Conservation (phyloP, 2,797 vertebrate species). For the Syndactyla subalaris region DNA sequence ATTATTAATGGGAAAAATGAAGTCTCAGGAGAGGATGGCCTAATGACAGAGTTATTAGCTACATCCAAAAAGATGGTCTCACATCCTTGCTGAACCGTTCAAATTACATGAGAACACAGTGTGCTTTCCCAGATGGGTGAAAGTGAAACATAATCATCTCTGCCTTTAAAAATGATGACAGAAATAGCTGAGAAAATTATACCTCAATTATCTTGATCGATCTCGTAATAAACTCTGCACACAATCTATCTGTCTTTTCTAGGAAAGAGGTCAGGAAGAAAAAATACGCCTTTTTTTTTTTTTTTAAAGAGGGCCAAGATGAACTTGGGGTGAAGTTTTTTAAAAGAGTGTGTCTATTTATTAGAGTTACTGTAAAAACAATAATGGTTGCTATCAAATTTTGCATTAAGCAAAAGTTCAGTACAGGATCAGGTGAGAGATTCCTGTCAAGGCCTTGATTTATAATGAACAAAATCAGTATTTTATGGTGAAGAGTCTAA, state of each 20-base stretch:
- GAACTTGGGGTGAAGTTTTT: background rate
- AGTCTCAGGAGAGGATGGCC: background rate
- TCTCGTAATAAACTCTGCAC: conserved; percentile 55
- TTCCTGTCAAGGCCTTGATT: background rate
- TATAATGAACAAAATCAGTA: background rate
- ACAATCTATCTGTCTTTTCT: conserved; percentile 28
- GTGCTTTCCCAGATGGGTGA: conserved; percentile 54
- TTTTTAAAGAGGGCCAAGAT: background rate
- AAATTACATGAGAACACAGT: conserved; percentile 27
- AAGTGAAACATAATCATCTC: conserved; percentile 27
- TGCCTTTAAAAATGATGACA: conserved; percentile 45
- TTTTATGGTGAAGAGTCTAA: background rate
- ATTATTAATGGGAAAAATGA: conserved; percentile 63
- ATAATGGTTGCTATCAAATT: background rate
- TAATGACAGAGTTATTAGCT: conserved; percentile 51
- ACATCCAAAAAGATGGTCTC: conserved; percentile 20
- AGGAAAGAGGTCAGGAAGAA: background rate
- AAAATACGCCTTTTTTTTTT: background rate
- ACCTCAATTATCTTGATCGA: conserved; percentile 55
- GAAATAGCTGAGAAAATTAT: conserved; percentile 50
- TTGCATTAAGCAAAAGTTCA: background rate
- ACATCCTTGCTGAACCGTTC: conserved; percentile 24
- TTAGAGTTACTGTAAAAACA: background rate
- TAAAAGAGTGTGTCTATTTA: background rate
- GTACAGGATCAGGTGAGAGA: background rate